Base-by-base conservation (phyloP, 2,888 invertebrate species). In the Ferdinandea cuprea region DNA sequence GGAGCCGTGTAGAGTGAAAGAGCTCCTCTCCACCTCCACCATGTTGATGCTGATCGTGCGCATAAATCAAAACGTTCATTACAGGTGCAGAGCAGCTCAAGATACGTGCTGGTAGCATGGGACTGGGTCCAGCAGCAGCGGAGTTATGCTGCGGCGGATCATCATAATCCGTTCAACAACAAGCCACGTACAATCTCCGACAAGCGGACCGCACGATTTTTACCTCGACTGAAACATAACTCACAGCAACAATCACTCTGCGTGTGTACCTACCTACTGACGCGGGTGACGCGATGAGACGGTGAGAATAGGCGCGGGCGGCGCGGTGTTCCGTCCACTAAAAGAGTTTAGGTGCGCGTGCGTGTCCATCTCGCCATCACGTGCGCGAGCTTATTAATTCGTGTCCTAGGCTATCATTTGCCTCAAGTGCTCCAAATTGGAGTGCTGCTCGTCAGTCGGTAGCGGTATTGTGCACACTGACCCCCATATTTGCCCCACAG, bases 41-140 rank as follows among this genome's bases (percentile, higher is more conserved):
- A 68, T 48, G 54, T 48, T 73, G 74, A 46, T 58, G 80, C 37
- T 42, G 80, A 63, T 80, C 80, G 76, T 80, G 80, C 69, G 80
- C 80, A 80, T 80, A 76, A 80, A 80, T 76, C 80, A 80, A 76
- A 80, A 76, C 76, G 69, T 76, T 80, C 76, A 80, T 80, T 76
- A 80, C 80, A 80, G 80, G 80, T 80, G 80, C 69, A 80, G 74
- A 80, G 56, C 80, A 80, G 66, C 80, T 3, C 25, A 68, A 80
- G 58, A 69, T 76, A 80, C 80, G 80, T 80, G 80, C 69, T 48
- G 13, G 32, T 35, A 19, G 9, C 61, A 48, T 40, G 15, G 37
- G 25, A 32, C 59, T 66, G 63, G 72, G 65, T 59, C 66, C 58
- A 25, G 19, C 21, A 28, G 9, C 35, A 25, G 25, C 25, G 25